These are phyloP conservation scores for Phaedon cochleariae DNA, from an alignment of 2,888 invertebrate genomes.

Conservation along the genomic window DNA sequence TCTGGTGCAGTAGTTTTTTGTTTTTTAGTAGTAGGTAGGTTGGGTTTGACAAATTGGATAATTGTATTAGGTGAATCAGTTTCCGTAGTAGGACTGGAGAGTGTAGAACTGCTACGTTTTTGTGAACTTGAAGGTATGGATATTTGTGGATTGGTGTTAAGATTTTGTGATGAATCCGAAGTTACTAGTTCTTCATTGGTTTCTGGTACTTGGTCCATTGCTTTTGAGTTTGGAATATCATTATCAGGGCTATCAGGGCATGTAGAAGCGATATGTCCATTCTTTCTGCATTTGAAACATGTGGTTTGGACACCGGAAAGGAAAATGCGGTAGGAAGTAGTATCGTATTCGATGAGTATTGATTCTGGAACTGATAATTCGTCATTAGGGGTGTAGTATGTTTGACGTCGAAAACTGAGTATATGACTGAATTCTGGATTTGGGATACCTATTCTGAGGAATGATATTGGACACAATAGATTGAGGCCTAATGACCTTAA, in stretches of 20 bases:
- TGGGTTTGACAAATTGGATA: background rate
- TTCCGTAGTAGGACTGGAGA: constrained; percentile 1
- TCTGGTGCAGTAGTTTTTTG: background rate
- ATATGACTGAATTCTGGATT: constrained; percentile 37
- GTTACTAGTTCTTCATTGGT: constrained; percentile 17
- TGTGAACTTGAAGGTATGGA: background rate
- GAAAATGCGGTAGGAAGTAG: constrained; percentile 36
- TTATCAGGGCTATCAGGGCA: constrained; percentile 33
- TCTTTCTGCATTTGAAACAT: constrained; percentile 41
- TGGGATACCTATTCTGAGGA: constrained; percentile 39
- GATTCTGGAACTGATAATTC: constrained; percentile 19
- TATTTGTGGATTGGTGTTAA: background rate
- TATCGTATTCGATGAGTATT: constrained; percentile 27
- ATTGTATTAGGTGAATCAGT: background rate
- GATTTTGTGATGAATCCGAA: background rate
- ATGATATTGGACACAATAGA: constrained; percentile 36
- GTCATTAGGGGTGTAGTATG: constrained; percentile 29
- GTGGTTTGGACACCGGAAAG: constrained; percentile 25
- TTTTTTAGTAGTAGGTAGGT: constrained; percentile 1
- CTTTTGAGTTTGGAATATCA: background rate
- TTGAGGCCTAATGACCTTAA: constrained; percentile 34
- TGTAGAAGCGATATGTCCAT: constrained; percentile 36
- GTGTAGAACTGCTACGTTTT: constrained; percentile 1
- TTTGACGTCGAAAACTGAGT: constrained; percentile 43
- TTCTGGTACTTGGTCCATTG: background rate